A percentile compares a stretch with the other conserved stretches of the same genome.
Evolutionary conservation across 2,113 vertebrate species (phyloP).

Genomic region (Stegastes partitus): DNA sequence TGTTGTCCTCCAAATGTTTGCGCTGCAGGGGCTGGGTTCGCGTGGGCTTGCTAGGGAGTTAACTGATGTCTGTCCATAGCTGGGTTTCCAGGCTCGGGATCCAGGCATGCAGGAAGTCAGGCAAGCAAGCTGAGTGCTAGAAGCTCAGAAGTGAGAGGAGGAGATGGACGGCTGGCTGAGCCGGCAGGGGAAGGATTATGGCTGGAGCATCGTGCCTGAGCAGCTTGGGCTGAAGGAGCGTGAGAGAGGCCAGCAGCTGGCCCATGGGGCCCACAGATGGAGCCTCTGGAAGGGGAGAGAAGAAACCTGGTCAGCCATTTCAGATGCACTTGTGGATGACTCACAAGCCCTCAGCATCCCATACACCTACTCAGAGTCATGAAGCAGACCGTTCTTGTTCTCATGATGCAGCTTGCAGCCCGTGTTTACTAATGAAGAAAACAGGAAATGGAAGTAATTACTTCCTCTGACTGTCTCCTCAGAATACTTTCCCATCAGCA

Average conservation of each 20-base stretch:
- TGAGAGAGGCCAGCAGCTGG: conserved; percentile 75
- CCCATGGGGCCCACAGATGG: conserved; percentile 71
- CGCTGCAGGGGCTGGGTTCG: conserved; percentile 46
- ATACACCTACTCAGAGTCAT: conserved; percentile 51
- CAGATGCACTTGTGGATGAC: conserved; percentile 66
- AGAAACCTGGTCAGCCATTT: conserved; percentile 60
- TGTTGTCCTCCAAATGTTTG: conserved; percentile 60
- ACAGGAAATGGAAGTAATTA: conserved; percentile 43
- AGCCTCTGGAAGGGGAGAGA: conserved; percentile 64
- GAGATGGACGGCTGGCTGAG: conserved; percentile 33
- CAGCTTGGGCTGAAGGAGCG: conserved; percentile 66
- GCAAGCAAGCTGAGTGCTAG: conserved; percentile 33
- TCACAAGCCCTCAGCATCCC: conserved; percentile 56
- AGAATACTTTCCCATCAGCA: conserved; percentile 23
- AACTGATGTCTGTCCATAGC: conserved; percentile 58
- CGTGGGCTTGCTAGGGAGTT: conserved; percentile 60
- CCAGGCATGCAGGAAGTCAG: conserved; percentile 44
- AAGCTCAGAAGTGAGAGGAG: conserved; percentile 21
- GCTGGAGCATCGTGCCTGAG: conserved; percentile 58
- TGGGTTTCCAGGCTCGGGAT: conserved; percentile 41
- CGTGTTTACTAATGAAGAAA: conserved; percentile 41
- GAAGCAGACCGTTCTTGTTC: conserved; percentile 28
- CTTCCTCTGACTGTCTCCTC: conserved; percentile 37
- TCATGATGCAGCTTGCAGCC: conserved; percentile 33
- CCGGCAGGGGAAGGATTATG: conserved; percentile 48